Base-by-base conservation (phyloP, 2,888 invertebrate genomes). In the Hoplodrina blanda region DNA sequence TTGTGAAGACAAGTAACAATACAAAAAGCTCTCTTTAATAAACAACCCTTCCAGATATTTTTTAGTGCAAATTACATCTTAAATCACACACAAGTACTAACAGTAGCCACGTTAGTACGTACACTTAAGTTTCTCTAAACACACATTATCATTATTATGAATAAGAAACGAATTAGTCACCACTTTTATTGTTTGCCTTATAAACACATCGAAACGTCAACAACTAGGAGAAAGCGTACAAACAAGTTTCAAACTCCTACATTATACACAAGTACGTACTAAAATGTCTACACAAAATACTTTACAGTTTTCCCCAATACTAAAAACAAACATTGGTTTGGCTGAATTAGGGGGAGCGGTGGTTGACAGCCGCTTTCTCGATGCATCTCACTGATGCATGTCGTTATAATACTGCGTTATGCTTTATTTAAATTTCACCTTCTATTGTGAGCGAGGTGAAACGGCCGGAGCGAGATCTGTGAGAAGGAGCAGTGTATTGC, bases 371-470 rank as follows among this genome's bases (percentile, higher is more conserved):
- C 85, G 91, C 95, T 95, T 95, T 95, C 95, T 90, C 91, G 87
- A 85, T 95, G 94, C 95, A 96, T 92, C 92, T 88, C 90, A 88
- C 88, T 87, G 92, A 88, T 94, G 94, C 94, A 95, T 93, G 88
- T 92, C 89, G 92, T 93, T 92, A 93, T 88, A 87, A 84, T 89
- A 90, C 91, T 84, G 88, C 89, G 92, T 94, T 95, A 94, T 94
- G 93, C 92, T 94, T 95, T 95, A 95, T 94, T 95, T 93, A 94
- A 95, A 94, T 95, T 95, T 96, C 96, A 95, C 95, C 95, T 95
- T 95, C 96, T 95, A 95, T 95, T 95, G 94, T 95, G 90, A 92
- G 91, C 87, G 92, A 91, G 91, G 95, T 94, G 95, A 95, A 95
- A 95, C 94, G 91, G 89, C 87, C 90, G 84, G 88, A 85, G 88